These are phyloP conservation scores for Aphis craccivora DNA, from an alignment of 1,140 invertebrate species.

Conservation along the genomic window DNA sequence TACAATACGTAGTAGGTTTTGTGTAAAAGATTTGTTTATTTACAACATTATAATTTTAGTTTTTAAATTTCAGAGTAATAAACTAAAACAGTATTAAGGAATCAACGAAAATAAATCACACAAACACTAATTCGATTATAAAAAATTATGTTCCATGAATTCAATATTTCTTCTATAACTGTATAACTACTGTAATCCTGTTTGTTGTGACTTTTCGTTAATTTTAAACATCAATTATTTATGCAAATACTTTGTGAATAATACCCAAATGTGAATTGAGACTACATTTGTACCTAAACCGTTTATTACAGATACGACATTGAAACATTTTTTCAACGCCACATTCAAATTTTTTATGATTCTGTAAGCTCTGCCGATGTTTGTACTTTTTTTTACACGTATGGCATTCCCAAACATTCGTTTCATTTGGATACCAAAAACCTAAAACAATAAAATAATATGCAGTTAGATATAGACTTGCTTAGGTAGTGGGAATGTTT, in stretches of 20 bases:
- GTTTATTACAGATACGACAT: neutral
- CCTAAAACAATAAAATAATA: neutral
- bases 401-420: neutral
- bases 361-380: neutral
- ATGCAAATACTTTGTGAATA: neutral
- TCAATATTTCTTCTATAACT: neutral
- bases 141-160: neutral
- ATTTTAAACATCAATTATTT: neutral
- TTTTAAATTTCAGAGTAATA: neutral
- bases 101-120: neutral
- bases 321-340: neutral
- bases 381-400: neutral
- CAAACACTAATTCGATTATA: neutral
- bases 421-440: neutral
- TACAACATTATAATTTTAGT: neutral
- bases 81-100: neutral
- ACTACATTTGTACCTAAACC: constrained; percentile 1
- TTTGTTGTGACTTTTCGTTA: neutral
- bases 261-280: neutral
- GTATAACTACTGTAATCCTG: neutral
- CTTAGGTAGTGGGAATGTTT: neutral
- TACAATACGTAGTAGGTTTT: neutral
- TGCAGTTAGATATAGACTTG: neutral
- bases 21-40: neutral
- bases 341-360: neutral